These are phyloP conservation scores for Leucoraja erinaceus DNA, from an alignment of 2,113 vertebrate species.

Conservation along the genomic window DNA sequence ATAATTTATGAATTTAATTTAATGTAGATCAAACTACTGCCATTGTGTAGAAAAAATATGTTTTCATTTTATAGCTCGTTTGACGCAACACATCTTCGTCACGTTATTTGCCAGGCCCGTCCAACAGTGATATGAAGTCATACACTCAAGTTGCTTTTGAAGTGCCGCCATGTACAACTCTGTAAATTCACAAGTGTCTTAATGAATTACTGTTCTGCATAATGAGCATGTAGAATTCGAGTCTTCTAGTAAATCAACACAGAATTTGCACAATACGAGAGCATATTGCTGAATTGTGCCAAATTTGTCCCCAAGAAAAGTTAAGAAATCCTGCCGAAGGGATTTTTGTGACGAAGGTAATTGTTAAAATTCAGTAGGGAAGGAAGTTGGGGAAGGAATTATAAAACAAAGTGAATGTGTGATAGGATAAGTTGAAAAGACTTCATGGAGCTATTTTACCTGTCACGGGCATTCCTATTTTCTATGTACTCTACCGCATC, in stretches of 20 bases:
- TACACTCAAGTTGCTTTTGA: neutral
- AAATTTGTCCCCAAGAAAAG: neutral
- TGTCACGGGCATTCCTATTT: too few species aligned
- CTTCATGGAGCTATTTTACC: too few species aligned
- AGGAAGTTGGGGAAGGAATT: too few species aligned
- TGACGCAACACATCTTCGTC: neutral
- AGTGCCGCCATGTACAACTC: neutral
- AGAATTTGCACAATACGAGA: neutral
- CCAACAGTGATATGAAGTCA: neutral
- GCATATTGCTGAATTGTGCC: neutral
- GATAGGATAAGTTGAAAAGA: too few species aligned
- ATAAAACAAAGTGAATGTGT: too few species aligned
- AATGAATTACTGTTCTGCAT: neutral
- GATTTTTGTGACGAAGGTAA: too few species aligned
- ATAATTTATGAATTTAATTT: neutral
- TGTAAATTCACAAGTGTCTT: constrained; percentile 11
- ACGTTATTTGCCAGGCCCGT: neutral
- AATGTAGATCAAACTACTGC: neutral
- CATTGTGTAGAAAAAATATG: neutral
- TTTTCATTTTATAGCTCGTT: neutral
- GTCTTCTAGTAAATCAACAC: neutral
- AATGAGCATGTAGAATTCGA: too few species aligned
- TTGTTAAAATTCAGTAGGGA: too few species aligned
- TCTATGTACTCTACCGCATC: too few species aligned
- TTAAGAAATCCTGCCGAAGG: neutral